A percentile compares a stretch with the other conserved stretches of the same genome.
Conservation (phyloP, 2,888 invertebrate genomes). For the Tanypteryx hageni region DNA sequence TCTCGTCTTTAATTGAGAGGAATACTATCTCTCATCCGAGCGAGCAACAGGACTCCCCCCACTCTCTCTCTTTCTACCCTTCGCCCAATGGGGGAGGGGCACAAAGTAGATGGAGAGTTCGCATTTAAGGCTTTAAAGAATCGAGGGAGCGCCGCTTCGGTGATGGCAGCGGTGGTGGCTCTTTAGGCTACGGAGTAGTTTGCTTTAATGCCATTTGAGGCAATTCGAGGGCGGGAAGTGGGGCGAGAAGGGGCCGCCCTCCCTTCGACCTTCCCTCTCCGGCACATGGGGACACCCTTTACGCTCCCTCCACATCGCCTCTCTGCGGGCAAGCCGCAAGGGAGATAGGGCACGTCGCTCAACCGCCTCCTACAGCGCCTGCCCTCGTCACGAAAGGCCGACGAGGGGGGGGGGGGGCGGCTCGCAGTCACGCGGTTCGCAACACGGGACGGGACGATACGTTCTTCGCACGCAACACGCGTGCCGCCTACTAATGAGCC, state of each 20-base stretch:
- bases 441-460: not conserved
- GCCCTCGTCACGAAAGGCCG: not conserved
- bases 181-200: not conserved
- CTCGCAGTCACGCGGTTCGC: not conserved
- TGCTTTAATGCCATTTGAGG: constrained; percentile 21
- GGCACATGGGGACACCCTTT: no score
- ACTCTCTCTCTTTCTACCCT: not conserved
- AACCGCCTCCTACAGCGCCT: no score
- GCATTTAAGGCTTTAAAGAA: not conserved
- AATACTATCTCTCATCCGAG: not conserved
- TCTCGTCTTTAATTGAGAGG: no score
- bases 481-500: not conserved
- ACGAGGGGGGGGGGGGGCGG: not conserved
- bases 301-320: no score
- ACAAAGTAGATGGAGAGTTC: not conserved
- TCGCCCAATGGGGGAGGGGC: not conserved
- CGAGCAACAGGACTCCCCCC: not conserved
- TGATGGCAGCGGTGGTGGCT: not conserved
- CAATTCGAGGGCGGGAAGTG: constrained; percentile 10
- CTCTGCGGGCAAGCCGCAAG: not conserved
- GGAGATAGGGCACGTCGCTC: not conserved
- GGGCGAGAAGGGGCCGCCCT: not conserved
- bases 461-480: not conserved
- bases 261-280: constrained; percentile 11
- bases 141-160: not conserved